A percentile compares a stretch with the other conserved stretches of the same genome.
Evolutionary conservation across 2,888 invertebrate species (phyloP).

Genomic region (Stenodera caucasica): DNA sequence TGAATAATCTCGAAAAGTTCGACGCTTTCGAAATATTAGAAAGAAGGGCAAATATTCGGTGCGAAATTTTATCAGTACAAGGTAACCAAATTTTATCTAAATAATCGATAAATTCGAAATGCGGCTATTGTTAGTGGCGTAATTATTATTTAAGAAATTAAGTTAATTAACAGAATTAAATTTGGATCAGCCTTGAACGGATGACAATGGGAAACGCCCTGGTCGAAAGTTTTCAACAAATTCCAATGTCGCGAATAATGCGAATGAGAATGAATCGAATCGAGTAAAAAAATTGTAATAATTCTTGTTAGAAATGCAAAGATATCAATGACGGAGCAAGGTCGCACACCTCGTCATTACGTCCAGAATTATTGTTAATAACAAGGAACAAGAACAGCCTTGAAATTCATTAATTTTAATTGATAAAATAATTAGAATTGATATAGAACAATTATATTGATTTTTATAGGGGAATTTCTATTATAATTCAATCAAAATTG

Average conservation of each 20-base stretch:
- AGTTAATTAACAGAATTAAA: too few species aligned
- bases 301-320: neutral
- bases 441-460: too few species aligned
- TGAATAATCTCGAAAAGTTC: too few species aligned
- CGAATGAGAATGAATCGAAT: neutral
- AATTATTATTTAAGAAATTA: too few species aligned
- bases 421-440: neutral
- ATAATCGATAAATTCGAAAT: too few species aligned
- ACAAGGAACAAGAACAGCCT: neutral
- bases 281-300: neutral
- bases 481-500: neutral
- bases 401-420: neutral
- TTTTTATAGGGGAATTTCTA: too few species aligned
- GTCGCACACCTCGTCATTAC: neutral
- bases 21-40: too few species aligned
- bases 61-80: too few species aligned
- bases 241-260: constrained; percentile 4
- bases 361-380: neutral
- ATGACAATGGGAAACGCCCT: constrained; percentile 5
- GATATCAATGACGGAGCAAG: neutral
- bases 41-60: too few species aligned
- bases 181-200: neutral
- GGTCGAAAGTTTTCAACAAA: constrained; percentile 1
- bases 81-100: too few species aligned
- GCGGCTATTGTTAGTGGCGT: too few species aligned